Conservation (phyloP, 2,797 vertebrate species). For the Acanthornis magna region DNA sequence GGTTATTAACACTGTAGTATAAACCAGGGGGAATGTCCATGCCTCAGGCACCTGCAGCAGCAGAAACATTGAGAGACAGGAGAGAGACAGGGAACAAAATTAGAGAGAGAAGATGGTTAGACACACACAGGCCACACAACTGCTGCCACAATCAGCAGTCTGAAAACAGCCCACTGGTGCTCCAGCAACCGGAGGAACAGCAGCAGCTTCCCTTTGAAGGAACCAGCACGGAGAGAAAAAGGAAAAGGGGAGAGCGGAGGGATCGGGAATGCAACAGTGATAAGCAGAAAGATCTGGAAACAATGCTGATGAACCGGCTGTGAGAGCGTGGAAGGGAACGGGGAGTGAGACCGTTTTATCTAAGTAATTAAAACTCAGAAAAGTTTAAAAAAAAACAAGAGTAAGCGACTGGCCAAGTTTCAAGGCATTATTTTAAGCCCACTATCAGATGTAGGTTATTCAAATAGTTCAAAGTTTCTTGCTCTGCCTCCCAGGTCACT, state of each 20-base stretch:
- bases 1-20: accelerated
- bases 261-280: not conserved
- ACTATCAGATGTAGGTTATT: not conserved
- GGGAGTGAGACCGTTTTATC: not conserved
- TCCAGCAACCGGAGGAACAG: not conserved
- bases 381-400: not conserved
- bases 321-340: not conserved
- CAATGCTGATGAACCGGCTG: accelerated
- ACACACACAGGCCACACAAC: accelerated
- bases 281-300: not conserved
- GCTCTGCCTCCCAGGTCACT: not conserved
- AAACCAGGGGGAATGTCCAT: accelerated
- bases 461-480: not conserved
- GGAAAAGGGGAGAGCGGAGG: too few species aligned
- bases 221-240: not conserved
- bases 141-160: not conserved
- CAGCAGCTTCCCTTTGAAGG: not conserved
- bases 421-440: not conserved
- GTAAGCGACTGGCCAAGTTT: not conserved
- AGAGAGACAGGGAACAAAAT: not conserved
- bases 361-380: not conserved
- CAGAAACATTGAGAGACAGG: not conserved
- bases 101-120: not conserved
- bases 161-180: not conserved
- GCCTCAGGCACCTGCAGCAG: too few species aligned